Conservation (phyloP, 2,113 vertebrate species). For the Elanoides forficatus region DNA sequence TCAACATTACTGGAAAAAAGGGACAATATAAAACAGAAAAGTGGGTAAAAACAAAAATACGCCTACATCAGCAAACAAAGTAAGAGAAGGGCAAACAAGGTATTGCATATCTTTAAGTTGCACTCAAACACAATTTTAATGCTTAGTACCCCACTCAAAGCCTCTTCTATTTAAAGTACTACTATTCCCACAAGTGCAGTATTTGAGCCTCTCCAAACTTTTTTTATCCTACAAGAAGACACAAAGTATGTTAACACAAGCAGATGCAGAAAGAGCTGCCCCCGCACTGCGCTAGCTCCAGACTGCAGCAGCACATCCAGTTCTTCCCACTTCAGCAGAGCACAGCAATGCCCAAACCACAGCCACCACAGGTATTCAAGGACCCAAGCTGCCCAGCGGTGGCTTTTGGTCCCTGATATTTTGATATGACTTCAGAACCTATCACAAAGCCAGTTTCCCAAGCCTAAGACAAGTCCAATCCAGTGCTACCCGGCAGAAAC, state of each 20-base stretch:
- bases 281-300: accelerated
- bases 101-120: background rate
- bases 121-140: background rate
- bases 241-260: accelerated
- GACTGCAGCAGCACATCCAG: background rate
- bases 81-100: conserved; percentile 8
- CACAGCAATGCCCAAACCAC: accelerated
- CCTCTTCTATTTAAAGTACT: background rate
- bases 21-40: conserved; percentile 12
- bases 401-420: background rate
- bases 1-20: conserved; percentile 16
- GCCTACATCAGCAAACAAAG: conserved; percentile 12
- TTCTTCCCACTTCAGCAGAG: background rate
- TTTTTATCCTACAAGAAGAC: background rate
- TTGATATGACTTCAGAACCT: background rate
- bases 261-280: background rate
- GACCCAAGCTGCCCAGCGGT: background rate
- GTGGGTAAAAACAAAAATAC: conserved; percentile 24
- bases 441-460: background rate
- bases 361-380: accelerated
- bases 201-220: background rate
- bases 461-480: background rate
- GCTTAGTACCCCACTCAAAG: background rate
- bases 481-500: background rate
- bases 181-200: accelerated